A percentile compares a stretch with the other conserved stretches of the same genome.
phyloP scores from a whole-genome alignment of 2,797 vertebrate species.

The Sorex maritimensis region DNA sequence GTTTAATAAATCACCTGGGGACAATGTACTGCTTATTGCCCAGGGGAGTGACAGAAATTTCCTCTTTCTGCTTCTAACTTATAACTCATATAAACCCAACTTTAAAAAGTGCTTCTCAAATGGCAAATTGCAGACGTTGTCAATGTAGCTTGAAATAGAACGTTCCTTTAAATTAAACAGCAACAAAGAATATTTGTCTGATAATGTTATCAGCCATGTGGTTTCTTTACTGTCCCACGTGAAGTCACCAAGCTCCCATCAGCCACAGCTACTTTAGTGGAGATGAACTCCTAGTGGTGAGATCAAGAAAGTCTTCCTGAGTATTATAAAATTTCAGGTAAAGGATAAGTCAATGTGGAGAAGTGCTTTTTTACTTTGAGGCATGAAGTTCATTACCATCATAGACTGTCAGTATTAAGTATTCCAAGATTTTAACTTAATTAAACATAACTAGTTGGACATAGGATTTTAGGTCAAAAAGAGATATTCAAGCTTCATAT shows the following conservation, averaged over 20 bases:
- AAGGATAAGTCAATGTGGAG: background rate
- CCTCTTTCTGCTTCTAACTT: background rate
- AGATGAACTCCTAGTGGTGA: background rate
- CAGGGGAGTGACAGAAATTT: background rate
- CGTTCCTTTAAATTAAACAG: background rate
- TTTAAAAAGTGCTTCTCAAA: slow-evolving; percentile 10
- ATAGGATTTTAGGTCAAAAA: background rate
- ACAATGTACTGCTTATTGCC: background rate
- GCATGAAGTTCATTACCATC: background rate
- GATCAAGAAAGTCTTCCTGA: background rate
- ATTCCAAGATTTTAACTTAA: background rate
- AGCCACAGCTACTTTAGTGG: background rate
- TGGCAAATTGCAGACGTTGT: background rate
- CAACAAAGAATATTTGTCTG: background rate
- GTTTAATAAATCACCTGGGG: slow-evolving; percentile 15
- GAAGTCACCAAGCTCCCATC: background rate
- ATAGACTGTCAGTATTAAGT: background rate
- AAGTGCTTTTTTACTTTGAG: background rate
- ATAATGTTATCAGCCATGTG: background rate
- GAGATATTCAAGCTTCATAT: background rate
- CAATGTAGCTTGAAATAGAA: background rate
- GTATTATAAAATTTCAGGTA: background rate
- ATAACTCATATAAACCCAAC: background rate
- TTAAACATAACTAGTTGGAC: background rate
- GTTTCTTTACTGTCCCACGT: slow-evolving; percentile 43